Percentiles rank a stretch among this genome's conserved stretches.
Evolutionary conservation across 2,113 vertebrate species (phyloP).

Genomic region (Scomber scombrus): DNA sequence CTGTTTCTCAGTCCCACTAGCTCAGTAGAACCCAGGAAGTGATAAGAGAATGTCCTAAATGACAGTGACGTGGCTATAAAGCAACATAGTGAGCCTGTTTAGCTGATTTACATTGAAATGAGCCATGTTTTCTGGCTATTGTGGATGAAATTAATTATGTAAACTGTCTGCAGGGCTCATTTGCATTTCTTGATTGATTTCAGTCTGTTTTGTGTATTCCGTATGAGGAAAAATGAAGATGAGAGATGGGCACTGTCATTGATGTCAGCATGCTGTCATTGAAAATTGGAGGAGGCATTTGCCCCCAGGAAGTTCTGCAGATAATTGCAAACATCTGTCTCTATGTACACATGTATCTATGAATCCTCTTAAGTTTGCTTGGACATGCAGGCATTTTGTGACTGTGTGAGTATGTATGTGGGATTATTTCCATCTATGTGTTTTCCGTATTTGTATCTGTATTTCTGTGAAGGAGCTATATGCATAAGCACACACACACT

Average conservation of each 20-base stretch:
- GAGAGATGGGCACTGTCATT: slow-evolving; percentile 57
- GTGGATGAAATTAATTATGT: slow-evolving; percentile 72
- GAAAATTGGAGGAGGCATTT: slow-evolving; percentile 42
- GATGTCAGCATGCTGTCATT: slow-evolving; percentile 37
- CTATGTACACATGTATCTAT: slow-evolving; percentile 15
- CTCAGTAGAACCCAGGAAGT: not conserved
- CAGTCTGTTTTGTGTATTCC: slow-evolving; percentile 27
- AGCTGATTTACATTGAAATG: slow-evolving; percentile 63
- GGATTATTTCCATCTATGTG: slow-evolving; percentile 31
- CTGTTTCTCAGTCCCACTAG: not conserved
- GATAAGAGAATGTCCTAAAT: slow-evolving; percentile 38
- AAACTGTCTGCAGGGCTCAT: slow-evolving; percentile 56
- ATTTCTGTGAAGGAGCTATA: slow-evolving; percentile 14
- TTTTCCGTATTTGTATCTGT: slow-evolving; percentile 26
- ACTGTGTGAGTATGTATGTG: slow-evolving; percentile 10
- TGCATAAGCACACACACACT: slow-evolving; percentile 24
- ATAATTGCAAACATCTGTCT: slow-evolving; percentile 70
- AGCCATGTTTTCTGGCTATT: slow-evolving; percentile 55
- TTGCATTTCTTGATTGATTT: slow-evolving; percentile 80
- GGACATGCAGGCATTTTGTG: slow-evolving; percentile 12
- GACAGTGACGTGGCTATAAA: slow-evolving; percentile 20
- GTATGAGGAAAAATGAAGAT: slow-evolving; percentile 42
- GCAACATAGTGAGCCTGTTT: slow-evolving; percentile 26
- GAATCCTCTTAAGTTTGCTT: slow-evolving; percentile 21
- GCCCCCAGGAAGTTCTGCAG: slow-evolving; percentile 48